Evolutionary conservation across 1,140 invertebrate genomes (phyloP), one percentile per base, ranked within the genome.

Genomic region (Drosophila bifasciata): DNA sequence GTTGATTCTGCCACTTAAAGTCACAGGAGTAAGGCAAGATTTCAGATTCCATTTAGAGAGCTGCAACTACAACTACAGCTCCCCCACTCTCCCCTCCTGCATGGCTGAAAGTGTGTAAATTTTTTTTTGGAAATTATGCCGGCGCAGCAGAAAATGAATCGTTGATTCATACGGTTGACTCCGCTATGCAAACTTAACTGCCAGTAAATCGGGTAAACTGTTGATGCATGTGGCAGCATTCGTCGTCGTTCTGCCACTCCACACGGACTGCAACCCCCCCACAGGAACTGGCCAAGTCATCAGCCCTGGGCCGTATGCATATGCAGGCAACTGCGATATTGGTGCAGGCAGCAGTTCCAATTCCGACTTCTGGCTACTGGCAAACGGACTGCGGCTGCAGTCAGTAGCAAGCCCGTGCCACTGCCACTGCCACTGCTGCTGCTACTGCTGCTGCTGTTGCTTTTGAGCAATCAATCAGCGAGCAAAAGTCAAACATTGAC

Each of bases 401-500:
- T 53, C 36, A 19, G n/a, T n/a, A n/a, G n/a, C n/a, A n/a, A n/a
- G 50, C 9, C 8, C 19, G 9, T 17, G 50, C 50, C 32, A 43
- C 36, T 55, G 40, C 25, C 16, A 21, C 41, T 68, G 51, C 46
- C 49, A 41, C 63, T 62, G 48, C 56, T 57, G 66, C 40, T 63
- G 23, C 45, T 21, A 19, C 50, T 52, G 32, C 46, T 21, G 76
- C 68, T 72, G 80, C 80, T 74, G 85, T 79, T 89, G 78, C 89
- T 89, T 77, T 88, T 88, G 89, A 84, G 85, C 89, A 90, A 90
- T 91, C 89, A 91, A 91, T 91, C 89, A 91, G 85, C 81, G 83
- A 91, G 89, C 89, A 90, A 90, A 91, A 91, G 89, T 90, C 85
- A 91, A 91, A 91, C 89, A 91, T 91, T 91, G 81, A 84, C 89